Evolutionary conservation across 2,888 invertebrate genomes (phyloP), one percentile per base, ranked within the genome.

Genomic region (Temnothorax unifasciatus): DNA sequence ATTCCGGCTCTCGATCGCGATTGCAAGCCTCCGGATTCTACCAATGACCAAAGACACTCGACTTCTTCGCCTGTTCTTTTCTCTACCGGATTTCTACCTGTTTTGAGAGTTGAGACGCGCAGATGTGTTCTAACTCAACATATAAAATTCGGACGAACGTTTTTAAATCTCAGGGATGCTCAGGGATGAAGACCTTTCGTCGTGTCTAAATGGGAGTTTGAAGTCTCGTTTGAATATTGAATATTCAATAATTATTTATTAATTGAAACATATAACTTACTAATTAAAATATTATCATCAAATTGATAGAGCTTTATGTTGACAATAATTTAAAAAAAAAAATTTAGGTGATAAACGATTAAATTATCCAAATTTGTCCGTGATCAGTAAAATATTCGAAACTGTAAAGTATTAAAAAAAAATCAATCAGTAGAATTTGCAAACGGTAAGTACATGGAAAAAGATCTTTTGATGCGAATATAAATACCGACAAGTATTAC

Each of bases 1-100:
- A 77, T 74, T 74, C 59, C 74, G 68, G n/a, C 25, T 66, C 41
- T 68, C 74, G 59, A 59, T 71, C 57, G 57, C 71, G 41, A 44
- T 57, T n/a, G 29, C 21, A 29, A 29, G 15, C 50, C 59, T 47
- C 41, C n/a, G 29, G 13, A 41, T 34, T 57, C 73, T 44, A 69
- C 29, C 21, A 15, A 61, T 73, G 21, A 4, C 18, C 13, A 15
- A 47, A 41, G 11, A 63, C 1, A 34, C 21, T 66, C 18, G 18
- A 47, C 38, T 54, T 34, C 64, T 18, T 52, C 8, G 38, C 9
- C 25, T 44, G 13, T 9, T 25, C 41, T n/a, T 38, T 9, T 15
- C 13, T 25, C 21, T 68, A 50, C 25, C 18, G 11, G 41, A 74
- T 59, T 59, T 75, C 34, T 38, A 54, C n/a, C 15, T 63, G 8